Evolutionary conservation across 2,888 invertebrate genomes (phyloP), one percentile per base, ranked within the genome.

Genomic region (Limnephilus rhombicus): DNA sequence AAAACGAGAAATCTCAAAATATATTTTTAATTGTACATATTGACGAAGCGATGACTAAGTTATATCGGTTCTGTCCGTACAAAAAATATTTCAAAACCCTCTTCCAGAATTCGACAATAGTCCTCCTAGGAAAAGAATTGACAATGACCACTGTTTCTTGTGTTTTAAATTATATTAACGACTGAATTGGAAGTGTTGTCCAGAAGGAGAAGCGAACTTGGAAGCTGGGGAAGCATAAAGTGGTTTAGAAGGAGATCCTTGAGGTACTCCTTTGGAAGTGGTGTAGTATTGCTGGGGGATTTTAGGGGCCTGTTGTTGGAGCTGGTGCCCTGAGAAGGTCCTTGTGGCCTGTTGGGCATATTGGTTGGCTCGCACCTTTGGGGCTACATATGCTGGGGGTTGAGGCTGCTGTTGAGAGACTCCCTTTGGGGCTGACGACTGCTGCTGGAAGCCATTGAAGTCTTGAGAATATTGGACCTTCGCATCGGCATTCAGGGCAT

Each of bases 321-420:
- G 41, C 18, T 45, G 45, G 45, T 45, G 53, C 24, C 45, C 87
- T 29, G 87, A 49, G 15, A 53, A n/a, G 41, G 87, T 18, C 9
- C 29, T 29, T 5, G 18, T 85, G 18, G 83, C 34, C n/a, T n/a
- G 24, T 13, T 85, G 81, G 18, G n/a, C 37, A 82, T 37, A n/a
- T 85, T 85, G 68, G 24, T 85, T 90, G 82, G 90, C 45, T 24
- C 53, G 24, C n/a, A 83, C 90, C 3, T 53, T 81, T 1, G 90
- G 86, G 4, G 92, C 85, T 5, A 91, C 85, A 41, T 92, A 93
- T 12, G 88, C 86, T 18, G 89, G 89, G 37, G 80, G 83, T 34
- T 92, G 90, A 5, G 85, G 90, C 89, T 24, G 80, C 45, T 90
- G 81, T 18, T 80, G 37, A n/a, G 45, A 82, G 13, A 89, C 18